Evolutionary conservation across 1,140 invertebrate genomes (phyloP).

Genomic region (Trichonephila inaurata): DNA sequence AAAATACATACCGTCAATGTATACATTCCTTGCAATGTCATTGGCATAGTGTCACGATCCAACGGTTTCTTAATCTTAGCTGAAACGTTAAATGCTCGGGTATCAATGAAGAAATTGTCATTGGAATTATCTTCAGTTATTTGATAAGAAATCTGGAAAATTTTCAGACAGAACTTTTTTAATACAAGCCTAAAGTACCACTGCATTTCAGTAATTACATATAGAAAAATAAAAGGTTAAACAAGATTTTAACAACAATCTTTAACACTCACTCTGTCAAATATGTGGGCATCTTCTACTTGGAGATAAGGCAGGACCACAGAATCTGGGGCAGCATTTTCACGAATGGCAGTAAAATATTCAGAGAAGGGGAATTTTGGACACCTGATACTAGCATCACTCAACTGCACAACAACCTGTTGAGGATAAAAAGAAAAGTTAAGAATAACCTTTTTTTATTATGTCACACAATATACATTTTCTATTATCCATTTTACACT

Average conservation of each 20-base stretch:
- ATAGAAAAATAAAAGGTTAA: too few relatives aligned
- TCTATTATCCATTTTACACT: too few relatives aligned
- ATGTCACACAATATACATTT: not conserved
- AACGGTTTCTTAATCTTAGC: constrained; percentile 78
- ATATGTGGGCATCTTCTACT: constrained; percentile 78
- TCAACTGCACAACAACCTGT: constrained; percentile 78
- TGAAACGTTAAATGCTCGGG: constrained; percentile 76
- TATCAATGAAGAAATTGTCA: constrained; percentile 79
- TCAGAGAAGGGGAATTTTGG: constrained; percentile 79
- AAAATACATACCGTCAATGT: constrained; percentile 77
- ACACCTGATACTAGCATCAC: constrained; percentile 77
- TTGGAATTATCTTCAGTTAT: constrained; percentile 79
- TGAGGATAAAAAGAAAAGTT: constrained; percentile 17
- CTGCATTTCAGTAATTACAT: too few relatives aligned
- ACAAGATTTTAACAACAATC: not conserved
- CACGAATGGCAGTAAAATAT: constrained; percentile 78
- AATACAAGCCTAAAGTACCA: too few relatives aligned
- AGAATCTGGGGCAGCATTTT: constrained; percentile 78
- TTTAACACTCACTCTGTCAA: constrained; percentile 74
- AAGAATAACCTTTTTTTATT: too few relatives aligned
- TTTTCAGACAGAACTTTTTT: not conserved
- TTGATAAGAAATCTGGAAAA: constrained; percentile 78
- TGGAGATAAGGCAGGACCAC: constrained; percentile 78
- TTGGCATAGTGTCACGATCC: constrained; percentile 78
- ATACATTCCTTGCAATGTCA: constrained; percentile 79